These are phyloP conservation scores for Brachypteracias leptosomus DNA, from an alignment of 2,113 vertebrate species.

Conservation along the genomic window DNA sequence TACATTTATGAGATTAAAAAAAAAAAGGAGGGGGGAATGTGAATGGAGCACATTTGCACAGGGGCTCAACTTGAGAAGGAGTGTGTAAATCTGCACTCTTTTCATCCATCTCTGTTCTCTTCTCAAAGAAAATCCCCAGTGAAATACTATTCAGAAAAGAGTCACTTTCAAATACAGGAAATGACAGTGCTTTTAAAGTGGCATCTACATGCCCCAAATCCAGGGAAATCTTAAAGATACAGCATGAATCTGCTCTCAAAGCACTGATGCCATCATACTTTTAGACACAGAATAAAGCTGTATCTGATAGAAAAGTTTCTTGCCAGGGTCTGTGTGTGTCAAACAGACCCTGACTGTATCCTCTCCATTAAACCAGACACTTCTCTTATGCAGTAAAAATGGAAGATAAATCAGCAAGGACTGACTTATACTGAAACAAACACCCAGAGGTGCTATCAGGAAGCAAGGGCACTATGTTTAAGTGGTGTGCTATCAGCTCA, in stretches of 20 bases:
- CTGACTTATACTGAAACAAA: not conserved
- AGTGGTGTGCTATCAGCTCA: not conserved
- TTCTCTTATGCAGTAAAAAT: not conserved
- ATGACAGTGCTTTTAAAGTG: slow-evolving; percentile 20
- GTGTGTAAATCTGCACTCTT: slow-evolving; percentile 44
- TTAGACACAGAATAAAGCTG: not conserved
- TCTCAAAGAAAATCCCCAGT: slow-evolving; percentile 47
- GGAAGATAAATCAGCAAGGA: not conserved
- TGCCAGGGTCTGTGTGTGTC: not conserved
- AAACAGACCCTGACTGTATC: not conserved
- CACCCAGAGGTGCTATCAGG: rapidly evolving
- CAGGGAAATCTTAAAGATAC: slow-evolving; percentile 3
- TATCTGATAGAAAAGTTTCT: not conserved
- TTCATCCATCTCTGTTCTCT: slow-evolving; percentile 34
- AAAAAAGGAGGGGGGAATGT: not conserved
- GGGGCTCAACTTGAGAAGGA: slow-evolving; percentile 11
- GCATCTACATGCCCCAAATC: slow-evolving; percentile 33
- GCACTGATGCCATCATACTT: not conserved
- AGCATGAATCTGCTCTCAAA: not conserved
- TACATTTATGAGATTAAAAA: not conserved
- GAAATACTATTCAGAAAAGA: slow-evolving; percentile 33
- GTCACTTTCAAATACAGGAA: slow-evolving; percentile 23
- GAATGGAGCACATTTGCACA: not conserved
- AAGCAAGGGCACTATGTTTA: rapidly evolving
- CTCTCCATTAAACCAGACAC: not conserved